Evolutionary conservation across 2,888 invertebrate genomes (phyloP), one percentile per base, ranked within the genome.

Genomic region (Euspilapteryx auroguttella): DNA sequence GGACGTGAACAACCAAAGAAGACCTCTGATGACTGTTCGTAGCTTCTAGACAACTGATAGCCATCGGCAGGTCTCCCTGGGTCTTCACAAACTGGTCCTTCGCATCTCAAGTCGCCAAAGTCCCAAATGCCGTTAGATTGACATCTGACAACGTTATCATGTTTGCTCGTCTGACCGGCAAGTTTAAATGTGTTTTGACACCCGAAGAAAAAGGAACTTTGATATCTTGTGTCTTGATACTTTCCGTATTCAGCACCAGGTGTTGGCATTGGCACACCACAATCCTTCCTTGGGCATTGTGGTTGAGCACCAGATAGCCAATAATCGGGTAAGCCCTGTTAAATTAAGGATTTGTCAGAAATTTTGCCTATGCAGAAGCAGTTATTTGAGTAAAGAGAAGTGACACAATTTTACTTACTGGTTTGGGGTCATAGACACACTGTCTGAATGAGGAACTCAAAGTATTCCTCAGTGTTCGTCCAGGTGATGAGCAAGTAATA

Each of bases 61-160:
- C 96, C 96, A 63, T 96, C 96, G 34, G 91, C 88, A 1, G 96
- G 96, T 45, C 93, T 82, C 1, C 95, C 94, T 0, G 96, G 96
- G 62, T 97, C 96, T 56, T 92, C 90, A 55, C 96, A 96, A 2
- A 96, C 95, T 3, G 96, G 96, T 12, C 96, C 97, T 76, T 96
- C 95, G 50, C 98, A 98, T 29, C 93, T 78, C 27, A 98, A 77
- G 52, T 94, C 94, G 14, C 97, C 97, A 55, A 97, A 95, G 73
- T 97, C 97, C 98, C 98, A 98, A 34, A 90, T 87, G 2, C 94
- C 93, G 48, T 94, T 94, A 1, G 87, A 86, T 68, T 89, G 88
- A 59, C 97, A 97, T 35, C 89, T 77, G 1, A 98, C 96, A 8
- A 91, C 89, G 51, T 93, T 93, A 47, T 96, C 94, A 41, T 94